Evolutionary conservation across 2,888 invertebrate genomes (phyloP).

Genomic region (Agrilus biguttatus): DNA sequence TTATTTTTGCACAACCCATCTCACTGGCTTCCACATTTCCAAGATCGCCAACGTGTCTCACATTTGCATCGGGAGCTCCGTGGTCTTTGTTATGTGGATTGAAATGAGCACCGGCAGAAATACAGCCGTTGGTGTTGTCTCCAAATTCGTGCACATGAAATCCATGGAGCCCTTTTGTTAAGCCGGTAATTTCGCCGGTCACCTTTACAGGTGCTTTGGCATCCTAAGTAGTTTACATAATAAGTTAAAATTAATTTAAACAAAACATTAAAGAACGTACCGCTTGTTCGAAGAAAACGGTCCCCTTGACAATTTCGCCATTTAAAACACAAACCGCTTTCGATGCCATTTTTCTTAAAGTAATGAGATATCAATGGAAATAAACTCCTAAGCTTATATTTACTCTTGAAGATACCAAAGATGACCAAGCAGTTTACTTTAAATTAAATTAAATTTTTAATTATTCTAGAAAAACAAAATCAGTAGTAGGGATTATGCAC

Average conservation of each 20-base stretch:
- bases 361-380: too few relatives aligned
- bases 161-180: conserved; percentile 67
- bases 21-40: conserved; percentile 62
- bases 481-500: too few relatives aligned
- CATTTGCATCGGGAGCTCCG: conserved; percentile 57
- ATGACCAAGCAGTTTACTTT: too few relatives aligned
- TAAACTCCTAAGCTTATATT: too few relatives aligned
- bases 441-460: too few relatives aligned
- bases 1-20: conserved; percentile 50
- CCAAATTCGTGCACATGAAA: conserved; percentile 96
- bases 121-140: conserved; percentile 89
- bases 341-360: conserved; percentile 33
- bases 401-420: too few relatives aligned
- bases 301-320: conserved; percentile 67
- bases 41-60: conserved; percentile 81
- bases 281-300: conserved; percentile 64
- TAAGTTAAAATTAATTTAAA: not conserved
- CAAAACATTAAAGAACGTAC: conserved; percentile 30
- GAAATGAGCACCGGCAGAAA: conserved; percentile 89
- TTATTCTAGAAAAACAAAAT: too few relatives aligned
- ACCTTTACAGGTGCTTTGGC: conserved; percentile 55
- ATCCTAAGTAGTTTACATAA: conserved; percentile 23
- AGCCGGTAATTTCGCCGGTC: conserved; percentile 69
- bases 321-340: conserved; percentile 81
- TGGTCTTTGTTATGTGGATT: conserved; percentile 74